Evolutionary conservation across 2,113 vertebrate genomes (phyloP).

Genomic region (Proteles cristata): DNA sequence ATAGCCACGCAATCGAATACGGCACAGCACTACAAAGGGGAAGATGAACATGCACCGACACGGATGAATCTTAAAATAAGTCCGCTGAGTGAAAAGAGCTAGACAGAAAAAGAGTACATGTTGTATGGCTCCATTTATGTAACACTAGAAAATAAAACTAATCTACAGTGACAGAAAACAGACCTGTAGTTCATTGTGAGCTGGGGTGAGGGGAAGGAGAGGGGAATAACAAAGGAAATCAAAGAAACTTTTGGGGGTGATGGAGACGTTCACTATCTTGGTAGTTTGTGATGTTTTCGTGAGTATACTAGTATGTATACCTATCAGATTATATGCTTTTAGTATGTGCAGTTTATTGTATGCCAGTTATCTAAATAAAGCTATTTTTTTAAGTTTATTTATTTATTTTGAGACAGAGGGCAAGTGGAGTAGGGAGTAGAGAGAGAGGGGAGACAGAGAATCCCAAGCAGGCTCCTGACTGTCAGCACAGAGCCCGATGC

Average conservation of each 20-base stretch:
- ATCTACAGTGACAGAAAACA: not conserved
- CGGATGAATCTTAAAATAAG: not conserved
- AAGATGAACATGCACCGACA: not conserved
- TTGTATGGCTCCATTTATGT: not conserved
- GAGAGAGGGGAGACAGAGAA: not conserved
- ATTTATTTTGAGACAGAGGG: not conserved
- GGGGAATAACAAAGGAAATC: not conserved
- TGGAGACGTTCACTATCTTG: not conserved
- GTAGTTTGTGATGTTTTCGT: not conserved
- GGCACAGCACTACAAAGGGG: not conserved
- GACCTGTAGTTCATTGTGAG: not conserved
- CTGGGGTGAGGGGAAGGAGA: not conserved
- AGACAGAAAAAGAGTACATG: not conserved
- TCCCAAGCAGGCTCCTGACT: not conserved
- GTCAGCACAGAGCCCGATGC: not conserved
- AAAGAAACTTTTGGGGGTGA: not conserved
- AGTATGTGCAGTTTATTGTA: not conserved
- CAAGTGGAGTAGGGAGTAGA: no score
- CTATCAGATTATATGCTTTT: not conserved
- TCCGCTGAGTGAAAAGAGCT: not conserved
- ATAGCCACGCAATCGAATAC: not conserved
- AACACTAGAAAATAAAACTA: not conserved
- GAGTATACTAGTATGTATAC: not conserved
- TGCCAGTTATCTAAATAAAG: not conserved
- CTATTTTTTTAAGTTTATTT: not conserved